These are phyloP conservation scores for Fissipunctia ypsillon DNA, from an alignment of 2,888 invertebrate genomes.

Conservation along the genomic window DNA sequence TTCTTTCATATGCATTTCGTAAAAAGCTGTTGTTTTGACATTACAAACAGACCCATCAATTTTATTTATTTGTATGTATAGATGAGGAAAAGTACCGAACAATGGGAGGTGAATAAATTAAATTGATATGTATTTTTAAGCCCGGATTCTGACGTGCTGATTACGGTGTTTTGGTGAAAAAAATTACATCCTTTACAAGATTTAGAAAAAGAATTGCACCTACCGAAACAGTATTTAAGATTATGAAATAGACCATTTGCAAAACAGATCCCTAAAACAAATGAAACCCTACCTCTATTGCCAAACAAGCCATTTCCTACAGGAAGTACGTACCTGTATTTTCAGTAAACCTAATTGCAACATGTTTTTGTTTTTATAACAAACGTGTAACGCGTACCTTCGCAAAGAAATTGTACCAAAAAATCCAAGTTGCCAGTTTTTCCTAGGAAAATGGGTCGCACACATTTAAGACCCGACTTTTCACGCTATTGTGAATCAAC, in stretches of 20 bases:
- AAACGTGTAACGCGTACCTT: slow-evolving; percentile 28
- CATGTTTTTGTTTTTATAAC: not conserved
- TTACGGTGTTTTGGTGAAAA: not conserved
- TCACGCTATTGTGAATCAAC: slow-evolving; percentile 20
- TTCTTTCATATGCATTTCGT: no score
- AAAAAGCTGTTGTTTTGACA: no score
- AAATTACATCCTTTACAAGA: not conserved
- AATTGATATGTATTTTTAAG: not conserved
- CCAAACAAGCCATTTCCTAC: not conserved
- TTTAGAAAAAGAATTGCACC: not conserved
- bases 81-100: no score
- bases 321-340: not conserved
- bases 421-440: not conserved
- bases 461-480: slow-evolving; percentile 7
- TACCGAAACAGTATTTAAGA: not conserved
- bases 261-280: not conserved
- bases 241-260: not conserved
- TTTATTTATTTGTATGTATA: no score
- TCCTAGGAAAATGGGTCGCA: slow-evolving; percentile 17
- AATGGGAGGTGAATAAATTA: no score
- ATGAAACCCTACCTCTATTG: not conserved
- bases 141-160: not conserved
- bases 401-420: not conserved
- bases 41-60: no score
- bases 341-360: slow-evolving; percentile 10